Evolutionary conservation across 2,797 vertebrate species (phyloP).

Genomic region (Melanotaenia maccullochi): DNA sequence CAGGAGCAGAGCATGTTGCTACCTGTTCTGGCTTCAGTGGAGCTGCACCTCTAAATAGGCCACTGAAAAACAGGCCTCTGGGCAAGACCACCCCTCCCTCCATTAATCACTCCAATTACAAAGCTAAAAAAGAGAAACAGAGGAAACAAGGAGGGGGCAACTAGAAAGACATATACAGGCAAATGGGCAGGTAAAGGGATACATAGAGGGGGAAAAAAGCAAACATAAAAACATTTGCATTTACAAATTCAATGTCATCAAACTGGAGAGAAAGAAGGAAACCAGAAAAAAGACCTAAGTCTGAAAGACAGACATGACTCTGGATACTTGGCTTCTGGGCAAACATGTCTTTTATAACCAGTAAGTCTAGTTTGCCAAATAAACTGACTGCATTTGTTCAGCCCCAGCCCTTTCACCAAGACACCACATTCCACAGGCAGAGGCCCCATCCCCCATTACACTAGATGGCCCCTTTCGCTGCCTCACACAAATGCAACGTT

Average conservation of each 20-base stretch:
- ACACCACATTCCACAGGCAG: slow-evolving; percentile 83
- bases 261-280: background rate
- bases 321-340: slow-evolving; percentile 63
- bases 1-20: slow-evolving; percentile 74
- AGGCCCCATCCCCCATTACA: slow-evolving; percentile 77
- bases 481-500: slow-evolving; percentile 80
- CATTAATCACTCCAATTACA: slow-evolving; percentile 84
- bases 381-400: slow-evolving; percentile 81
- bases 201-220: background rate
- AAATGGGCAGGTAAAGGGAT: slow-evolving; percentile 43
- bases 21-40: slow-evolving; percentile 66
- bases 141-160: slow-evolving; percentile 17
- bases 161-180: slow-evolving; percentile 38
- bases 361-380: slow-evolving; percentile 81
- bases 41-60: slow-evolving; percentile 70
- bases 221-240: slow-evolving; percentile 11
- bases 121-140: slow-evolving; percentile 65
- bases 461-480: slow-evolving; percentile 75
- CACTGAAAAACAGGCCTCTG: slow-evolving; percentile 73
- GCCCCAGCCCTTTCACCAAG: slow-evolving; percentile 79
- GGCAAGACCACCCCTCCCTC: slow-evolving; percentile 78
- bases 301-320: slow-evolving; percentile 55
- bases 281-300: slow-evolving; percentile 7
- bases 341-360: slow-evolving; percentile 75
- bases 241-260: slow-evolving; percentile 21